Evolutionary conservation across 2,797 vertebrate genomes (phyloP), one percentile per base, ranked within the genome.

Genomic region (Thaleichthys pacificus): DNA sequence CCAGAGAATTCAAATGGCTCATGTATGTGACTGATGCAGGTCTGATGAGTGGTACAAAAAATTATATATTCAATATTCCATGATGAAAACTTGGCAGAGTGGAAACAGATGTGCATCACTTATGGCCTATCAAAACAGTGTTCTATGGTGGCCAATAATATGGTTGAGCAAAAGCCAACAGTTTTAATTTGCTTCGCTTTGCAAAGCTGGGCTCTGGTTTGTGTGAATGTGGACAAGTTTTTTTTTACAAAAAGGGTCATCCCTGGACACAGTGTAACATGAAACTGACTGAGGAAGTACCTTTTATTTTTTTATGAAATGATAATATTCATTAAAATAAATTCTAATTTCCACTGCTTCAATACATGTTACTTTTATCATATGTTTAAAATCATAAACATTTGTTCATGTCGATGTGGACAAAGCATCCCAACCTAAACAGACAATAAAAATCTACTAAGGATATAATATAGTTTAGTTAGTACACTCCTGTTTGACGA

Each of bases 91-190:
- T 93, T 94, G 93, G 94, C 91, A 95, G 94, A 98, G 95, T 93
- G 94, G 94, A 98, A 97, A 95, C 97, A 98, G 95, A 98, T 98
- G 96, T 96, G 92, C 89, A 90, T 93, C 93, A 94, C 94, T 94
- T 91, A 88, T 94, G 93, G 95, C 93, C 93, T 93, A 95, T 97
- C 96, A 96, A 96, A 93, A 93, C 94, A 95, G 94, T 97, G 95
- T 97, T 97, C 94, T 95, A 96, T 94, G 94, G 94, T 95, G 95
- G 90, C 89, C 91, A 91, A 92, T 94, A 96, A 96, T 95, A 93
- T 89, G 93, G 93, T 94, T 94, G 93, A 96, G 91, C 94, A 92
- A 93, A 95, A 93, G 93, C 95, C 94, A 95, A 90, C 94, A 93
- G 91, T 94, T 97, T 94, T 94, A 96, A 96, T 97, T 97, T 96